These are phyloP conservation scores for Anabacerthia variegaticeps DNA, from an alignment of 2,797 vertebrate species.

Conservation along the genomic window DNA sequence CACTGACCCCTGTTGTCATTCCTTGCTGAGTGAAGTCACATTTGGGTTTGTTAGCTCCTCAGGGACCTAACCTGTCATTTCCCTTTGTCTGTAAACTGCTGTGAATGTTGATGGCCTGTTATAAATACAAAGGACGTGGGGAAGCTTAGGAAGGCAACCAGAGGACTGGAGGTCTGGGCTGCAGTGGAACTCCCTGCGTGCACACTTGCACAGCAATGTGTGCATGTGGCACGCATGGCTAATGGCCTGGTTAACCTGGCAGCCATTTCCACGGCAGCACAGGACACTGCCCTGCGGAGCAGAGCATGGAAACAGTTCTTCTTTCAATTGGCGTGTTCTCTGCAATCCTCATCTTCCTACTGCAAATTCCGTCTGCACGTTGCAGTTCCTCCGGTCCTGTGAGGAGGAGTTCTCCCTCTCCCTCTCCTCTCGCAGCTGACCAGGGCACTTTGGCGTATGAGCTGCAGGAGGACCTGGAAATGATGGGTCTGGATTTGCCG, in stretches of 20 bases:
- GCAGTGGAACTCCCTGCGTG: background rate
- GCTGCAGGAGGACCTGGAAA: background rate
- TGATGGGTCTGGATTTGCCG: background rate
- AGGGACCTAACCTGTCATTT: background rate
- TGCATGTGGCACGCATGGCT: background rate
- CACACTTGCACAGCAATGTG: background rate
- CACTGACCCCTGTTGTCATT: background rate
- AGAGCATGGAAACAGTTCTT: background rate
- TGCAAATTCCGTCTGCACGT: background rate
- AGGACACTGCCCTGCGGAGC: background rate
- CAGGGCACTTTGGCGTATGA: background rate
- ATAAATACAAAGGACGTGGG: background rate
- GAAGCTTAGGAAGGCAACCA: background rate
- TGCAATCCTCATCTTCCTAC: background rate
- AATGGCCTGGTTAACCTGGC: background rate
- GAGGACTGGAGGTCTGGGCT: background rate
- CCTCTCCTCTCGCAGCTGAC: background rate
- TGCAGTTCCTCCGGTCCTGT: background rate
- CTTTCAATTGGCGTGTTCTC: background rate
- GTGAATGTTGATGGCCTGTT: background rate
- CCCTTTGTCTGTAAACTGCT: background rate
- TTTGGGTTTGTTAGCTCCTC: background rate
- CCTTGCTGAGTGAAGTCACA: background rate
- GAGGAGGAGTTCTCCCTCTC: background rate
- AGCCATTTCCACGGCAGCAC: background rate